phyloP scores from a whole-genome alignment of 2,797 vertebrate species.

The Ctenochaetus hawaiiensis region DNA sequence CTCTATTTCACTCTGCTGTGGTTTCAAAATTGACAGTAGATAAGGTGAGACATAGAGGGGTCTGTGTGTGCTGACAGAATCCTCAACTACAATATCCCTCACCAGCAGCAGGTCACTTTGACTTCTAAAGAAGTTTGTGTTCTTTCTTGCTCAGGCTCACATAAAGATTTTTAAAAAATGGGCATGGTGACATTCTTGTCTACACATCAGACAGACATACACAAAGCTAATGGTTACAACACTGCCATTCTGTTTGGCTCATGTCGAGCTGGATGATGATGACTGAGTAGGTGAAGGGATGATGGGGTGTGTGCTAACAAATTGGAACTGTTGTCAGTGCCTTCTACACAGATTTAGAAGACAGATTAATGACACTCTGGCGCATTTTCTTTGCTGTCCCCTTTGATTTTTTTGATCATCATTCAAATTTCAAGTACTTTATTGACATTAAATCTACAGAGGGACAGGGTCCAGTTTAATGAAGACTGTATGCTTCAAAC shows the following conservation, averaged over 20 bases:
- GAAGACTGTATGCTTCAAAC: too few species aligned
- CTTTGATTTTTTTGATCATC: background rate
- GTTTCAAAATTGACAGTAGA: slow-evolving; percentile 3
- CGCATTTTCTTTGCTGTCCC: background rate
- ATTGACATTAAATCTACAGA: too few species aligned
- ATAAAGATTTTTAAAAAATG: slow-evolving; percentile 2
- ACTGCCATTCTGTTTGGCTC: background rate
- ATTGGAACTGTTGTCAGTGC: background rate
- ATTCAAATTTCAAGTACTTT: background rate
- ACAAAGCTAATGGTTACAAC: background rate
- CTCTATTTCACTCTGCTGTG: slow-evolving; percentile 10
- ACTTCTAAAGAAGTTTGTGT: slow-evolving; percentile 44
- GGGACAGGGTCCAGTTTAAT: too few species aligned
- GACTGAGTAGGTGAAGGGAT: background rate
- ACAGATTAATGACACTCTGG: background rate
- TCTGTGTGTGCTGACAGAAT: slow-evolving; percentile 33
- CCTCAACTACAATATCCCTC: slow-evolving; percentile 27
- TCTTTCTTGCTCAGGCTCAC: slow-evolving; percentile 16
- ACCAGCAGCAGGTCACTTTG: slow-evolving; percentile 64
- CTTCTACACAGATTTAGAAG: background rate
- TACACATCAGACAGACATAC: background rate
- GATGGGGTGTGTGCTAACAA: background rate
- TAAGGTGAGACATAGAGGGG: slow-evolving; percentile 23
- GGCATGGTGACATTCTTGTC: background rate
- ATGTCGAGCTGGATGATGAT: background rate